Evolutionary conservation across 2,888 invertebrate genomes (phyloP), one percentile per base, ranked within the genome.

Genomic region (Eupelmus urozonus): DNA sequence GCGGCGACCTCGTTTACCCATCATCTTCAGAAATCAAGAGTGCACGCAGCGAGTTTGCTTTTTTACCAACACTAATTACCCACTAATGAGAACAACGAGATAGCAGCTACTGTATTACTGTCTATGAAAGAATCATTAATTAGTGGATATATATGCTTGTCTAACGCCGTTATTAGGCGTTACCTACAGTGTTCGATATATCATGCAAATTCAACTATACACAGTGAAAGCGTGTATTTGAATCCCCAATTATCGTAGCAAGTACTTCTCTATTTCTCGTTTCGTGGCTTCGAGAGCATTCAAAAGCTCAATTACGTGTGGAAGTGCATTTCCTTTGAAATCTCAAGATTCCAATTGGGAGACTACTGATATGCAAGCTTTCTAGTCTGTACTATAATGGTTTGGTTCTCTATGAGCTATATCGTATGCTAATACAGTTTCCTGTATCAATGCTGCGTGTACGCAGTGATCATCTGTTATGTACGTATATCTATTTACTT

Each of bases 321-420:
- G 62, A 40, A 74, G 49, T 59, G 25, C 34, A 66, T 74, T 74
- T 59, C 65, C 74, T 74, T 74, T 74, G 66, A 74, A 66, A 74
- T 74, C 59, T 51, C 59, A 74, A 74, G 74, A 74, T 34, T 74
- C 59, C 29, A 55, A 60, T 51, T 62, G 49, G n/a, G 13, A 51
- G 51, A 53, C 65, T 73, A 51, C 57, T 65, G 65, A 59, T 51
- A 74, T 59, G 49, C 29, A 49, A 72, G 66, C 59, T 74, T 66
- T 71, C 53, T 55, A 45, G 60, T 34, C 34, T 62, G 3, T 13
- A 23, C 20, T 45, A 27, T n/a, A 13, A 18, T 29, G 53, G 66
- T 20, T 69, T 5, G 40, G 2, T 16, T 34, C 55, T 27, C 18
- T 45, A 27, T 18, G 27, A 20, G 20, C 18, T 53, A 7, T 20